phyloP scores from a whole-genome alignment of 2,797 vertebrate genomes.

The Clarias pachynema region DNA sequence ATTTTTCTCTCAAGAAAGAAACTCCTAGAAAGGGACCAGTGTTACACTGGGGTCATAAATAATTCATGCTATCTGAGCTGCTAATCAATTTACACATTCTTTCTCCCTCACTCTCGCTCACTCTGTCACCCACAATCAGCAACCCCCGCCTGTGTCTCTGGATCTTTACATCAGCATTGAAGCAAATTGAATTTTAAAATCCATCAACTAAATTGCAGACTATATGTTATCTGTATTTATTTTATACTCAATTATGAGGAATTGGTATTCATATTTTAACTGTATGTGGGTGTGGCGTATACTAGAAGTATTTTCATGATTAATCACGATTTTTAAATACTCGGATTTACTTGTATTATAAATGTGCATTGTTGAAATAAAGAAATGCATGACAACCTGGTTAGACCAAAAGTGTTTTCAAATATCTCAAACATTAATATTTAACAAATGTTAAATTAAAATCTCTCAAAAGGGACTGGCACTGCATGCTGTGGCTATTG shows the following conservation, averaged over 20 bases:
- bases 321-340: too few species aligned
- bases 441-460: too few species aligned
- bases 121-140: slow-evolving; percentile 16
- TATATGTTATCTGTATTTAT: not conserved
- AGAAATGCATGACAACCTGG: too few species aligned
- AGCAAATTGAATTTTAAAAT: slow-evolving; percentile 31
- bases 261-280: not conserved
- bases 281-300: not conserved
- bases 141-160: slow-evolving; percentile 14
- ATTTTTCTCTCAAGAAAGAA: slow-evolving; percentile 32
- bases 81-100: slow-evolving; percentile 65
- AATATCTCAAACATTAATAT: too few species aligned
- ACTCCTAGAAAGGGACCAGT: slow-evolving; percentile 52
- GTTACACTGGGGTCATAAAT: slow-evolving; percentile 56
- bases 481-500: too few species aligned
- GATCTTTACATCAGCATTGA: slow-evolving; percentile 20
- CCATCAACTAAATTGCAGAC: not conserved
- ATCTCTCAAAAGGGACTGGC: too few species aligned
- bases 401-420: too few species aligned
- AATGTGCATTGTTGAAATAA: too few species aligned
- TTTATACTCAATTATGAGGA: not conserved
- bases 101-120: slow-evolving; percentile 13
- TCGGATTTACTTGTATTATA: too few species aligned
- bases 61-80: slow-evolving; percentile 65
- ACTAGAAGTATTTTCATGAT: not conserved